These are phyloP conservation scores for Oncorhynchus keta DNA, from an alignment of 2,113 vertebrate species.

Conservation along the genomic window DNA sequence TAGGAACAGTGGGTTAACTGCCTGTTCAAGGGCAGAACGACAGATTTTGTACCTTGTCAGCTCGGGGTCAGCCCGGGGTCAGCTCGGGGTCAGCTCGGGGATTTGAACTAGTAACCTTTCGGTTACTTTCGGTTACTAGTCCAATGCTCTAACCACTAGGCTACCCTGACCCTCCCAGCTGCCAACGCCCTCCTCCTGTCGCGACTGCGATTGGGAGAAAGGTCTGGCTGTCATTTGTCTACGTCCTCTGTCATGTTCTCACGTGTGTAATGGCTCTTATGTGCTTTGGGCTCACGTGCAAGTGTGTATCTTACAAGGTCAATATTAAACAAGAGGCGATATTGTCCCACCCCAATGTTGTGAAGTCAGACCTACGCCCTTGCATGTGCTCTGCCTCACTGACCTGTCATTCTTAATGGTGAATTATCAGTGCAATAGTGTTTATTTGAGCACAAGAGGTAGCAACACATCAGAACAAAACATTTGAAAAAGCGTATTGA, in stretches of 20 bases:
- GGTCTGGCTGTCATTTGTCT: background rate
- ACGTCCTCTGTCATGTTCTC: background rate
- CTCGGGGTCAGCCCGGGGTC: too few species aligned
- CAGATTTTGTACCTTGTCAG: too few species aligned
- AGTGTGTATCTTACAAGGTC: too few species aligned
- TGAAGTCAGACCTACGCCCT: background rate
- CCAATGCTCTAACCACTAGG: too few species aligned
- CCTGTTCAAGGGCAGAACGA: too few species aligned
- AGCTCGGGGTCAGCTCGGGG: too few species aligned
- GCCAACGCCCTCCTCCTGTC: background rate
- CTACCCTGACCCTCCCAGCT: background rate
- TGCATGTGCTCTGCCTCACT: background rate
- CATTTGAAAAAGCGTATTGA: constrained; percentile 27
- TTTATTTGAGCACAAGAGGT: constrained; percentile 61
- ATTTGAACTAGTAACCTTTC: too few species aligned
- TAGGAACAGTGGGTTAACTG: too few species aligned
- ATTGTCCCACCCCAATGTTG: too few species aligned
- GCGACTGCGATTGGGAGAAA: background rate
- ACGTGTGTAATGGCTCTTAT: background rate
- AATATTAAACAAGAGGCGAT: too few species aligned
- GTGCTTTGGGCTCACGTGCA: background rate
- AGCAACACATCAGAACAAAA: constrained; percentile 44
- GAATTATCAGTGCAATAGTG: constrained; percentile 3
- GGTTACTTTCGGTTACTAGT: too few species aligned
- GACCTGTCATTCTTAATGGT: background rate